Conservation (phyloP, 1,140 invertebrate species). For the Lordiphosa clarofinis region DNA sequence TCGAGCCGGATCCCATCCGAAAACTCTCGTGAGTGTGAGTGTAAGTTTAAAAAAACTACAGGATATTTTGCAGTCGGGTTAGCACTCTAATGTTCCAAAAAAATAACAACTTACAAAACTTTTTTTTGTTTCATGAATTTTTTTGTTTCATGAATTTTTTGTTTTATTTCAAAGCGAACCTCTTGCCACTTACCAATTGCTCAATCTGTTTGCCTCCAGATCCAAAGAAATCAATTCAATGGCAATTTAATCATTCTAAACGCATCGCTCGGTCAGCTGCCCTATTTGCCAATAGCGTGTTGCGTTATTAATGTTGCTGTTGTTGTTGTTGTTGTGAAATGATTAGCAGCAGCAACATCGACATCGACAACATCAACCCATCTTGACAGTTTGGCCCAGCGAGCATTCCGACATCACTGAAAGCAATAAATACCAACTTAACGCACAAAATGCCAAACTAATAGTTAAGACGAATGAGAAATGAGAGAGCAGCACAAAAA, state of each 20-base stretch:
- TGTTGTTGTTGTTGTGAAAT: constrained; percentile 55
- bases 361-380: constrained; percentile 44
- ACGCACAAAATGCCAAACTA: constrained; percentile 79
- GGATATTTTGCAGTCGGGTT: too few relatives aligned
- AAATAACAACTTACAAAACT: too few relatives aligned
- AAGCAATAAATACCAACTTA: constrained; percentile 80
- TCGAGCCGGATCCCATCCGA: too few relatives aligned
- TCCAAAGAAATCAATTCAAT: constrained; percentile 21
- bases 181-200: constrained; percentile 12
- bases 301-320: constrained; percentile 60
- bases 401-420: constrained; percentile 78
- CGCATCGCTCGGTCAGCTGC: constrained; percentile 47
- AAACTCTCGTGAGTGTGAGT: too few relatives aligned
- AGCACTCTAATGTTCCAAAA: too few relatives aligned
- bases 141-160: too few relatives aligned
- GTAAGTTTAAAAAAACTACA: too few relatives aligned
- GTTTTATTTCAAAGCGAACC: background rate
- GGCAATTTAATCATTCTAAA: constrained; percentile 66
- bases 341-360: constrained; percentile 52
- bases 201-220: constrained; percentile 22
- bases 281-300: constrained; percentile 23
- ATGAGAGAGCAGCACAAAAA: constrained; percentile 13
- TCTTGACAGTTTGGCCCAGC: constrained; percentile 59
- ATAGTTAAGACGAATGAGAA: constrained; percentile 67
- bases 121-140: too few relatives aligned